These are phyloP conservation scores for Eulithis prunata DNA, from an alignment of 2,888 invertebrate genomes.

Conservation along the genomic window DNA sequence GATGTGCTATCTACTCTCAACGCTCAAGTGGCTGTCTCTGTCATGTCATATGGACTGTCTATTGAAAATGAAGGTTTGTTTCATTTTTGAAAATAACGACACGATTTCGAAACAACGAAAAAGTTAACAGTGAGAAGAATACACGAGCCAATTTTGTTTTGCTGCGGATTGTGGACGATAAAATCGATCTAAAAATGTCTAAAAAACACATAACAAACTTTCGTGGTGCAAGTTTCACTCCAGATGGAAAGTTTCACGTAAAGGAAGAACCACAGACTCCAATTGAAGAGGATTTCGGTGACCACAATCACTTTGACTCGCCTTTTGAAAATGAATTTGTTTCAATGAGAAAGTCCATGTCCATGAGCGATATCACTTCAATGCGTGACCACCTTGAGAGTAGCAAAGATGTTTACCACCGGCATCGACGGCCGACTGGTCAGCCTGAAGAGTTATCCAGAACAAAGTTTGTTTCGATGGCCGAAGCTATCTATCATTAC, in stretches of 20 bases:
- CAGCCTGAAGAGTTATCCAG: conserved; percentile 60
- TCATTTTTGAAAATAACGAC: conserved; percentile 51
- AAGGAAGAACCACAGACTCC: conserved; percentile 73
- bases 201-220: conserved; percentile 66
- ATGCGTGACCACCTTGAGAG: conserved; percentile 54
- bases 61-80: not conserved
- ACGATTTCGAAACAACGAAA: conserved; percentile 9
- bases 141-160: not conserved
- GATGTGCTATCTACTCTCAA: too few species aligned
- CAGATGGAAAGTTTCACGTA: conserved; percentile 55
- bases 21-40: not conserved
- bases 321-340: conserved; percentile 56
- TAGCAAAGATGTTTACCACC: conserved; percentile 52
- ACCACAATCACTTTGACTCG: conserved; percentile 60
- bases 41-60: not conserved
- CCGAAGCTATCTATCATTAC: conserved; percentile 83
- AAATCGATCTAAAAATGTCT: conserved; percentile 55
- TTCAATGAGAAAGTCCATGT: conserved; percentile 70
- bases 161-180: not conserved
- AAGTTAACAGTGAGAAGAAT: not conserved
- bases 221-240: conserved; percentile 70
- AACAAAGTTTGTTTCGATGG: conserved; percentile 84
- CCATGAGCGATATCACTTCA: conserved; percentile 68
- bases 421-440: conserved; percentile 54
- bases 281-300: conserved; percentile 67